phyloP scores from a whole-genome alignment of 2,888 invertebrate genomes.

The Ellobium chinense region DNA sequence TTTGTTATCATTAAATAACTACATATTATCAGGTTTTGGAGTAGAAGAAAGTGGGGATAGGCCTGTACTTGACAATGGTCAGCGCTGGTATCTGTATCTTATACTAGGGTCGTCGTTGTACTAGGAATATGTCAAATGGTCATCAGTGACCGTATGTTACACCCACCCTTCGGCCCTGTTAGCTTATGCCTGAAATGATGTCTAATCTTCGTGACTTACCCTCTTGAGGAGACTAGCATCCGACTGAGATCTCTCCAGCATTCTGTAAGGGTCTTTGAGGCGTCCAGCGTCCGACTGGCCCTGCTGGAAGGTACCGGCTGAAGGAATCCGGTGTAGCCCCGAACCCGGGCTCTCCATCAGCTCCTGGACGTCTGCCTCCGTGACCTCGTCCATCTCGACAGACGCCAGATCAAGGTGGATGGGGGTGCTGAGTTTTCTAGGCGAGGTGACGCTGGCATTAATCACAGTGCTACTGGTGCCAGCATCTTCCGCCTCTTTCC shows the following conservation, averaged over 20 bases:
- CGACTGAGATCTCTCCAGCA: conserved; percentile 76
- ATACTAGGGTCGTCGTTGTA: too few relatives aligned
- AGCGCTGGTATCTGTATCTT: too few relatives aligned
- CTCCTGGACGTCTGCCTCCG: not conserved
- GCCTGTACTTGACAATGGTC: too few relatives aligned
- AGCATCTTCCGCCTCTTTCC: conserved; percentile 39
- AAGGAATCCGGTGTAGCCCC: conserved; percentile 40
- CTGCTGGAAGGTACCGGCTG: conserved; percentile 19
- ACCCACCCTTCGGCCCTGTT: too few relatives aligned
- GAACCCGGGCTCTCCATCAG: conserved; percentile 41
- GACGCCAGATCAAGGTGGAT: conserved; percentile 23
- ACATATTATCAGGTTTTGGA: too few relatives aligned
- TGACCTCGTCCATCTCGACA: conserved; percentile 7
- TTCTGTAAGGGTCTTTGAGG: conserved; percentile 59
- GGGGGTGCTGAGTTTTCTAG: not conserved
- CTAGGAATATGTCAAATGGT: too few relatives aligned
- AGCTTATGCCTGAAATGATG: too few relatives aligned
- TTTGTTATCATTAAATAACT: too few relatives aligned
- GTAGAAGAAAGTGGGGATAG: too few relatives aligned
- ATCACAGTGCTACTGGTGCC: not conserved
- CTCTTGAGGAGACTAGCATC: conserved; percentile 63
- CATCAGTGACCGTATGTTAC: too few relatives aligned
- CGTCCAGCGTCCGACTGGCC: not conserved
- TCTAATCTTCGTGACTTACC: conserved; percentile 11
- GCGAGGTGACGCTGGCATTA: not conserved